Evolutionary conservation across 2,797 vertebrate species (phyloP), one percentile per base, ranked within the genome.

Genomic region (Sebastes alutus): DNA sequence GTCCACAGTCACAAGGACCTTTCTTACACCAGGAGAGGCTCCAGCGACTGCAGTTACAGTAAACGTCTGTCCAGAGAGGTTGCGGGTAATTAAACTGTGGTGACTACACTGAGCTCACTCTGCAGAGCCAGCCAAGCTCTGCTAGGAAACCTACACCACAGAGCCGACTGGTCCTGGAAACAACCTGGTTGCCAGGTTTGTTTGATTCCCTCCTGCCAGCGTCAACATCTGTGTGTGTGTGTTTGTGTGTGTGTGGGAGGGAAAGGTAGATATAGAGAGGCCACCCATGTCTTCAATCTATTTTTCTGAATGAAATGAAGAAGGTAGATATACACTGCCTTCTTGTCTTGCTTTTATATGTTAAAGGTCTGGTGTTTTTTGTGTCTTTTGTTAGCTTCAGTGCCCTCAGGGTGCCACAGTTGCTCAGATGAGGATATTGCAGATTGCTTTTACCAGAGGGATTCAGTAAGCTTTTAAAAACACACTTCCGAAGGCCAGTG

Each of bases 111-210:
- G 78, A 84, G 83, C 87, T 90, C 77, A 29, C 76, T 81, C 83
- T 82, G 82, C 86, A 85, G 59, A 74, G 30, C 60, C 81, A 49
- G 86, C 80, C 87, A 78, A 84, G 77, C 71, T 68, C 83, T 92
- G 92, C 85, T 87, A 83, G 90, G 91, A 94, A 94, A 87, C 84
- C 79, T 66, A 76, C 79, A 88, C 86, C 87, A 78, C 84, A 85
- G 84, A 80, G 72, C 75, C 59, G 65, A 75, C 76, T 54, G 70
- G 54, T 78, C 29, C 75, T 90, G 86, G 87, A 90, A 94, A 85
- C 75, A 75, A 67, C 77, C 72, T 66, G 77, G 82, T 60, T 77
- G 78, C 84, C 84, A 88, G 69, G 78, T 82, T 82, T 82, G 87
- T 88, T 90, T 92, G 84, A 86, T 83, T 87, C 80, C 68, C 33